These are phyloP conservation scores for Dysmachus trigonus DNA, from an alignment of 2,888 invertebrate genomes.

Conservation along the genomic window DNA sequence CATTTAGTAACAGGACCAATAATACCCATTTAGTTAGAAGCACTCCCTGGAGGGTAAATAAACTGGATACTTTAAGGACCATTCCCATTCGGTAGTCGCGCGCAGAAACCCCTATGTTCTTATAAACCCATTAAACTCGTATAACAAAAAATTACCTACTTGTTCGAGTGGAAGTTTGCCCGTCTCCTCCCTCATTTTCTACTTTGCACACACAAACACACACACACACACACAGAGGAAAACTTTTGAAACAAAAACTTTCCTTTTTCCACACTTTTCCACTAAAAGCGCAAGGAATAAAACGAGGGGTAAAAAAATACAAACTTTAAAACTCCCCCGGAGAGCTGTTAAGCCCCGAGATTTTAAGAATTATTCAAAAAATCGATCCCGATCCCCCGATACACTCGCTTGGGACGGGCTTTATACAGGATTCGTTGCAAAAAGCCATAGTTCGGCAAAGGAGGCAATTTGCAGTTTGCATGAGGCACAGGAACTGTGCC, in stretches of 20 bases:
- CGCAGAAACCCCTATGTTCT: not conserved
- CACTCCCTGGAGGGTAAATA: not conserved
- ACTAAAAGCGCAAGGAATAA: not conserved
- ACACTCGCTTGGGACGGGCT: not conserved
- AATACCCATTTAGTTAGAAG: not conserved
- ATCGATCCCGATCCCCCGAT: not conserved
- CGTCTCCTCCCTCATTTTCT: not conserved
- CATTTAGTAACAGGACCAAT: not conserved
- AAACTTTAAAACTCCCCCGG: not conserved
- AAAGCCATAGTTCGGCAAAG: not conserved
- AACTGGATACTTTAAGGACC: not conserved
- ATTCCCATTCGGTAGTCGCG: not conserved
- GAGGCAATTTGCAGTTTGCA: not conserved
- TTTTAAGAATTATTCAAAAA: slow-evolving; percentile 10
- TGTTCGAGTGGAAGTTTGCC: not conserved
- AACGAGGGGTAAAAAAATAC: not conserved
- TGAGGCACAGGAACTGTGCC: not conserved
- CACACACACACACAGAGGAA: too few species aligned
- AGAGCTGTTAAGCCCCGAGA: not conserved
- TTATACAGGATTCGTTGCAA: not conserved
- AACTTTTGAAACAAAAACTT: slow-evolving; percentile 15
- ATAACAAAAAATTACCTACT: slow-evolving; percentile 27
- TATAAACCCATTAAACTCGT: slow-evolving; percentile 21
- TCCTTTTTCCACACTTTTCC: slow-evolving; percentile 5
- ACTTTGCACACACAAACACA: not conserved